Evolutionary conservation across 2,888 invertebrate genomes (phyloP).

Genomic region (Gymnoscelis rufifasciata): DNA sequence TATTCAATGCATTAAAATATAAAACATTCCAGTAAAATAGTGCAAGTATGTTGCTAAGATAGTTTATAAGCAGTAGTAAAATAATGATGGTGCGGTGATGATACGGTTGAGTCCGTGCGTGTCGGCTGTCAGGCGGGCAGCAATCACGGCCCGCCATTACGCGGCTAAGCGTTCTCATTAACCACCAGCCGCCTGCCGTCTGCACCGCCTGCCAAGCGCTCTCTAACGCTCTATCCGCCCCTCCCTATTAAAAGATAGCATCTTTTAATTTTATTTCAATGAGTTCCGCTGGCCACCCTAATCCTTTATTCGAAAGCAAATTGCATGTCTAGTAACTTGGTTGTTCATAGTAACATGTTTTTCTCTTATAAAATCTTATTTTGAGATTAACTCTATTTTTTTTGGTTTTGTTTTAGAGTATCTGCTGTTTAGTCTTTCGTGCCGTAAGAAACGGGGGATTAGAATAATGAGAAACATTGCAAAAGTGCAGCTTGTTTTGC

Average conservation of each 20-base stretch:
- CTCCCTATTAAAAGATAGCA: conserved; percentile 47
- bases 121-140: conserved; percentile 45
- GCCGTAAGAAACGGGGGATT: too few species aligned
- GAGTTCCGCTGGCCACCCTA: conserved; percentile 27
- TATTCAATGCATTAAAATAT: too few species aligned
- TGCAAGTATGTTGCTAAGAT: conserved; percentile 34
- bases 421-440: too few species aligned
- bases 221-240: conserved; percentile 38
- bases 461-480: conserved; percentile 10
- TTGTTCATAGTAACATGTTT: conserved; percentile 7
- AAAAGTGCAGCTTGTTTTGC: conserved; percentile 32
- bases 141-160: conserved; percentile 60
- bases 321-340: conserved; percentile 22
- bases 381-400: too few species aligned
- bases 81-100: conserved; percentile 46
- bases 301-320: conserved; percentile 23
- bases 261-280: conserved; percentile 53
- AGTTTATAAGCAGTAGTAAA: conserved; percentile 22
- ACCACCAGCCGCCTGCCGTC: conserved; percentile 35
- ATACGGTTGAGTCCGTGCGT: conserved; percentile 46
- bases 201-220: conserved; percentile 38
- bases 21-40: too few species aligned
- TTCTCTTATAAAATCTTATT: conserved; percentile 1
- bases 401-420: too few species aligned
- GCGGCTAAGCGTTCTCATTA: conserved; percentile 62